These are phyloP conservation scores for Eilema sororculum DNA, from an alignment of 2,888 invertebrate genomes.

Conservation along the genomic window DNA sequence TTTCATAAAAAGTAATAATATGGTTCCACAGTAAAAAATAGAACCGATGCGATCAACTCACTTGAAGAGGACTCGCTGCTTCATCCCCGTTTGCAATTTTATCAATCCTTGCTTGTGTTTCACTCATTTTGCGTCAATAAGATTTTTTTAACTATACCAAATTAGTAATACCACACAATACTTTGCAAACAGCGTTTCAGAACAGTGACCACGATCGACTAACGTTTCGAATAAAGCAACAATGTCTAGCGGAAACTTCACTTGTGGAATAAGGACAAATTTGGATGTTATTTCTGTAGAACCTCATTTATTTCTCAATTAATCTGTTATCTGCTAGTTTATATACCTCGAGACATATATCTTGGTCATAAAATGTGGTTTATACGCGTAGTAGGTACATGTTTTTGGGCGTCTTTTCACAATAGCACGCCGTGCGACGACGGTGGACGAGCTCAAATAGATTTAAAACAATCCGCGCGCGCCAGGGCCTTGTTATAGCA, in stretches of 20 bases:
- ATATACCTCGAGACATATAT: too few relatives aligned
- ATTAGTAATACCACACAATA: background rate
- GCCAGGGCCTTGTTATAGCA: too few relatives aligned
- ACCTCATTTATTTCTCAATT: background rate
- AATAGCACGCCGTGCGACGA: too few relatives aligned
- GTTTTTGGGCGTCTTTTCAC: too few relatives aligned
- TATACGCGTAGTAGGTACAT: too few relatives aligned
- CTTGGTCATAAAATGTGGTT: too few relatives aligned
- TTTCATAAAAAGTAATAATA: background rate
- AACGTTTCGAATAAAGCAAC: background rate
- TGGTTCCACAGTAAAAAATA: background rate
- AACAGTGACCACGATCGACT: background rate
- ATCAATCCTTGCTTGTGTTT: background rate
- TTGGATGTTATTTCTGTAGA: background rate
- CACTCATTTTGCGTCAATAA: background rate
- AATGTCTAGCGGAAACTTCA: background rate
- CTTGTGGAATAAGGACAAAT: constrained; percentile 2
- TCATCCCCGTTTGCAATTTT: background rate
- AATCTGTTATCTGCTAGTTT: background rate
- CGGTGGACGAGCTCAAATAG: too few relatives aligned
- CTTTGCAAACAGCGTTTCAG: background rate
- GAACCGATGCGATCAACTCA: background rate
- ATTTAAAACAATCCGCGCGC: too few relatives aligned
- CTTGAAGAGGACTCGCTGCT: background rate
- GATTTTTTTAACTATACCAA: background rate